Conservation (phyloP, 2,113 vertebrate genomes). For the Dromaius novaehollandiae region DNA sequence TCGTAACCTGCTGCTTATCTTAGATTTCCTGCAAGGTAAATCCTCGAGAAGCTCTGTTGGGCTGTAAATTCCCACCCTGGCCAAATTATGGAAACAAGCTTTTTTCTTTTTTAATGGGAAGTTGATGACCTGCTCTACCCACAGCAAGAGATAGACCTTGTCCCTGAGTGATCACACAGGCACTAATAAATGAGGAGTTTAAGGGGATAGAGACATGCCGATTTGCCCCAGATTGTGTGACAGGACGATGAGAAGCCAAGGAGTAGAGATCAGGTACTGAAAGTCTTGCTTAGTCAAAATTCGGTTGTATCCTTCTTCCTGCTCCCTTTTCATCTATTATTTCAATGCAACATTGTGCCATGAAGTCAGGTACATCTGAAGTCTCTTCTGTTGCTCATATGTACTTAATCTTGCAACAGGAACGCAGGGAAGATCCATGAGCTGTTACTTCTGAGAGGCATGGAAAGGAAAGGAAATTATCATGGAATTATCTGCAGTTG, state of each 20-base stretch:
- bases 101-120: background rate
- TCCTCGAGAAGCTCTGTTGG: rapidly evolving
- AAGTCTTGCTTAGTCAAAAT: background rate
- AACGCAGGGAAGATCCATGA: background rate
- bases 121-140: background rate
- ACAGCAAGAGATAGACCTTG: background rate
- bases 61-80: background rate
- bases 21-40: background rate
- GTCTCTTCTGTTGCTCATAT: background rate
- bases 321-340: background rate
- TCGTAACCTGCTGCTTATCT: background rate
- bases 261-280: background rate
- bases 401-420: background rate
- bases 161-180: rapidly evolving
- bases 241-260: background rate
- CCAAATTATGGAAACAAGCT: rapidly evolving
- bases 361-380: background rate
- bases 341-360: background rate
- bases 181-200: rapidly evolving
- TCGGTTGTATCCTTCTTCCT: background rate
- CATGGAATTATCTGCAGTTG: background rate
- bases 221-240: background rate
- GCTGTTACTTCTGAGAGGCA: background rate
- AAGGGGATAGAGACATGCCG: background rate
- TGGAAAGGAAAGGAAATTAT: background rate